Evolutionary conservation across 2,888 invertebrate species (phyloP), one percentile per base, ranked within the genome.

Genomic region (Hypsopygia costalis): DNA sequence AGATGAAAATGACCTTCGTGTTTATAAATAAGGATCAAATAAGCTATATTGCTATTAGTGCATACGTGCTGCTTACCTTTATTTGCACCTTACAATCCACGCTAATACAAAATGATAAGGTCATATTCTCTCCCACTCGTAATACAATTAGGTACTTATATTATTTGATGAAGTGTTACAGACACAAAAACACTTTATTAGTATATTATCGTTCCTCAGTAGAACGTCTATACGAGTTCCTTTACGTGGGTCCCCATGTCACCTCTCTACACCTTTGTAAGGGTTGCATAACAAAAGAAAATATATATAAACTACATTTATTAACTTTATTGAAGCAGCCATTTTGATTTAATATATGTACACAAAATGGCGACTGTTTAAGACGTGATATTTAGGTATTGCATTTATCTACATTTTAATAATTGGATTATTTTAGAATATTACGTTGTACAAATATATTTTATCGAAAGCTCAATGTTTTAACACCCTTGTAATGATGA

Each of bases 391-490:
- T n/a, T n/a, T n/a, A n/a, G n/a, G n/a, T n/a, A n/a, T 16, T 16
- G 16, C 16, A 38, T 34, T 31, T 39, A 41, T 49, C 38, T 38
- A 38, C 31, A 31, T 9, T 36, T 20, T 20, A 22, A 38, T 16
- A 16, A 38, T 12, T 38, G 31, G 38, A 22, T 53, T 52, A 48
- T 51, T 50, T 55, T 47, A 47, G 49, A 51, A 55, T 55, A 59
- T 65, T 57, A 62, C 63, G 61, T 63, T 71, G 69, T 66, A 75
- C 69, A 75, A 71, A 72, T 74, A 70, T 63, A 69, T 20, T 67
- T 69, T 62, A 64, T 77, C 67, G 72, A 75, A 86, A 86, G 85
- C 85, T 86, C 85, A 79, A 79, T 69, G 76, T 78, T 66, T 77
- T 68, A 73, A 82, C 76, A 83, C 82, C 69, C 79, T 82, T 85